Base-by-base conservation (phyloP, 2,888 invertebrate species). In the Suillia variegata region DNA sequence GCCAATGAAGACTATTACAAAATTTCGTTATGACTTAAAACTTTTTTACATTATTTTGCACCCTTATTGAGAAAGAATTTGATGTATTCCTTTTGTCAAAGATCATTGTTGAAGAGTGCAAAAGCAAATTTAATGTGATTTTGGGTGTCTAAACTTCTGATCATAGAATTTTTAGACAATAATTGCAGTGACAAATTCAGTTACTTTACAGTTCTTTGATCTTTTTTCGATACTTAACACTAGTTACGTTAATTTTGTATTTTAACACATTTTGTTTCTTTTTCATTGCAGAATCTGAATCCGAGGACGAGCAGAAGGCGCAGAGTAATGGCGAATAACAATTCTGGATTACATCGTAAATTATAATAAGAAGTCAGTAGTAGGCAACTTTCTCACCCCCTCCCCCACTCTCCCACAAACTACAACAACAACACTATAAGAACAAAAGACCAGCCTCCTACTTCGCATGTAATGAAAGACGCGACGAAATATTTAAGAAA, bases 221-320 rank as follows among this genome's bases (percentile, higher is more conserved):
- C 15, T 54, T 31, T 52, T 58, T 33, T 10, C 1, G 1, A 53
- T 67, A 47, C 15, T 38, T 56, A 54, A 38, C 15, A 21, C 24
- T n/a, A n/a, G n/a, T n/a, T n/a, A n/a, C n/a, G n/a, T n/a, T n/a
- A n/a, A n/a, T n/a, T n/a, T n/a, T n/a, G n/a, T n/a, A n/a, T n/a
- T n/a, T n/a, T n/a, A n/a, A n/a, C n/a, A n/a, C n/a, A n/a, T n/a
- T n/a, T n/a, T n/a, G n/a, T n/a, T n/a, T n/a, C n/a, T n/a, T n/a
- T n/a, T n/a, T 52, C 52, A 56, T 78, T 73, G 2, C 60, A 82
- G 83, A 82, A 73, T 79, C 80, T 18, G 82, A 82, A 71, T 82
- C 82, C 60, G 82, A 82, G 61, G 82, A 82, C 63, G 82, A 82
- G 62, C 79, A 78, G 63, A 78, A 73, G 59, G 55, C 56, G 17